phyloP scores from a whole-genome alignment of 2,797 vertebrate genomes.

The Melanotaenia maccullochi region DNA sequence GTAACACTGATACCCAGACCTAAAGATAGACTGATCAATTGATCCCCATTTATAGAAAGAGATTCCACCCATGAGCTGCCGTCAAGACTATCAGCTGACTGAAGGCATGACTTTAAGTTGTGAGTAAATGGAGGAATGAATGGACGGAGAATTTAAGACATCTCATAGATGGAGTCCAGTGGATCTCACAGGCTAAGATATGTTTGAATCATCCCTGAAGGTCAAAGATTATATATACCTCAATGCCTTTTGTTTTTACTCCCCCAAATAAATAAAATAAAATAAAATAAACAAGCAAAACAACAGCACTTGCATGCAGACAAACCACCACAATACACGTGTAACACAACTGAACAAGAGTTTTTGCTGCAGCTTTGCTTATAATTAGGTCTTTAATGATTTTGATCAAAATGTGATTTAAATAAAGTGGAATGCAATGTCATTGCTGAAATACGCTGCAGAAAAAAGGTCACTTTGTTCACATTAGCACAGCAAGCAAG shows the following conservation, averaged over 20 bases:
- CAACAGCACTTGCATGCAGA: neutral
- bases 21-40: slow-evolving; percentile 47
- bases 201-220: slow-evolving; percentile 31
- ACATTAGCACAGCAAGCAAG: slow-evolving; percentile 78
- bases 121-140: slow-evolving; percentile 13
- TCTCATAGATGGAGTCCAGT: slow-evolving; percentile 20
- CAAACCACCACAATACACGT: slow-evolving; percentile 1
- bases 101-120: slow-evolving; percentile 17
- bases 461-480: slow-evolving; percentile 82
- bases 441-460: slow-evolving; percentile 47
- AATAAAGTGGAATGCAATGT: slow-evolving; percentile 30
- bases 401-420: slow-evolving; percentile 24
- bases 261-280: neutral
- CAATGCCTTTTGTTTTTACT: slow-evolving; percentile 18
- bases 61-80: slow-evolving; percentile 31
- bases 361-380: slow-evolving; percentile 9
- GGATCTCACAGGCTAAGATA: slow-evolving; percentile 9
- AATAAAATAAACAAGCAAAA: neutral
- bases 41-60: slow-evolving; percentile 43
- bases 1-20: slow-evolving; percentile 3
- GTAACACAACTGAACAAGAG: neutral
- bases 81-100: slow-evolving; percentile 43
- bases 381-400: slow-evolving; percentile 10
- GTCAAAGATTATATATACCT: slow-evolving; percentile 17
- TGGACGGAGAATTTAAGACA: slow-evolving; percentile 15